Percentiles rank a stretch among this genome's conserved stretches.
phyloP scores from a whole-genome alignment of 1,140 invertebrate species.

The Neodiprion virginianus region DNA sequence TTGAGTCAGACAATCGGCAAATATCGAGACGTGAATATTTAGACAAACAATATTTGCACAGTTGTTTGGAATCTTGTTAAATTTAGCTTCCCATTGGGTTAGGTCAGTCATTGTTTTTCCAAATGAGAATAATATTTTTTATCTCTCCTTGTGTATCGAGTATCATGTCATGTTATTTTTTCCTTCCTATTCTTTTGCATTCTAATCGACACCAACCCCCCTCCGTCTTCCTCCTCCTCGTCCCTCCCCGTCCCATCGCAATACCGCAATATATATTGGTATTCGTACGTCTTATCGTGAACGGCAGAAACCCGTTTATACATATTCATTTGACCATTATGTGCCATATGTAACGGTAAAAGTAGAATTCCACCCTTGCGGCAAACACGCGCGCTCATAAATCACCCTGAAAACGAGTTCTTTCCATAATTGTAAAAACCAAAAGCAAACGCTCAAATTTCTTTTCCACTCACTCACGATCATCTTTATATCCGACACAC shows the following conservation, averaged over 20 bases:
- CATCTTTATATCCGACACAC: not conserved
- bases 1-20: constrained; percentile 7
- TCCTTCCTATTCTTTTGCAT: not conserved
- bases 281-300: not conserved
- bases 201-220: not conserved
- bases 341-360: too few relatives aligned
- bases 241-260: not conserved
- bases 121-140: constrained; percentile 3
- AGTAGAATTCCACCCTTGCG: not conserved
- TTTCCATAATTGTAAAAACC: not conserved
- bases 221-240: not conserved
- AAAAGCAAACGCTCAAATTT: not conserved
- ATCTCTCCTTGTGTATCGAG: not conserved
- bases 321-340: too few relatives aligned
- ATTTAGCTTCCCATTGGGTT: not conserved
- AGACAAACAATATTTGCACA: not conserved
- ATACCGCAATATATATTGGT: not conserved
- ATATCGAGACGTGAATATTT: constrained; percentile 3
- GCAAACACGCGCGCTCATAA: not conserved
- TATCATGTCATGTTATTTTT: not conserved
- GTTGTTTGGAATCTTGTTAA: constrained; percentile 3
- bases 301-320: too few relatives aligned
- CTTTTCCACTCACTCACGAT: not conserved
- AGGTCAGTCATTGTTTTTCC: constrained; percentile 7
- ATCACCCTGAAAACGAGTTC: not conserved